phyloP scores from a whole-genome alignment of 2,797 vertebrate species.

The Mormyrops boulengeri region DNA sequence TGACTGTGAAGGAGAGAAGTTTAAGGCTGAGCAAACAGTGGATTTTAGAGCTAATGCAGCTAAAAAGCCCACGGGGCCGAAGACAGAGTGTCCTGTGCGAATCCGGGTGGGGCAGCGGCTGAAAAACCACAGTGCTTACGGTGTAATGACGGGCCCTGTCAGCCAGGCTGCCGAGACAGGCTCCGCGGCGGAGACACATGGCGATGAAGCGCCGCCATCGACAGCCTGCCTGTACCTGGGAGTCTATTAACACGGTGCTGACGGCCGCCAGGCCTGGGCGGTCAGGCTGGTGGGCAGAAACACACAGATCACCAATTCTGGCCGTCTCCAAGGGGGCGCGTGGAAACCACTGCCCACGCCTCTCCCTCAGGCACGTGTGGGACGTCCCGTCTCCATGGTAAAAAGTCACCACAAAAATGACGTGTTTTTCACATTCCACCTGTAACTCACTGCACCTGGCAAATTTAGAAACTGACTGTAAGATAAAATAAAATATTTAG shows the following conservation, averaged over 20 bases:
- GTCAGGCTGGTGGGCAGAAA: slow-evolving; percentile 66
- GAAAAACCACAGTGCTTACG: slow-evolving; percentile 73
- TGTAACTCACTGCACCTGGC: background rate
- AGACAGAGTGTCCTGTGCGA: slow-evolving; percentile 66
- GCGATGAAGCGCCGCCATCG: slow-evolving; percentile 65
- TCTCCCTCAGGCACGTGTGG: background rate
- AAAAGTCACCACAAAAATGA: background rate
- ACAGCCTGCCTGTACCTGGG: slow-evolving; percentile 69
- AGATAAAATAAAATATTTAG: background rate
- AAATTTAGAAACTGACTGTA: background rate
- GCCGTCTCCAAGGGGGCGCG: slow-evolving; percentile 59
- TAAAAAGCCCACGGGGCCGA: slow-evolving; percentile 34
- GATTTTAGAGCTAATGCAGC: background rate
- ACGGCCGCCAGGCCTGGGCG: slow-evolving; percentile 67
- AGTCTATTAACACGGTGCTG: slow-evolving; percentile 73
- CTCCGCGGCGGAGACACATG: slow-evolving; percentile 46
- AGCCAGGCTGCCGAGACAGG: slow-evolving; percentile 39
- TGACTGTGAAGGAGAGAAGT: background rate
- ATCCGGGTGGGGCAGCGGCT: slow-evolving; percentile 63
- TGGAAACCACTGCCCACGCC: slow-evolving; percentile 36
- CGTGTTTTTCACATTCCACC: background rate
- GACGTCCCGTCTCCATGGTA: background rate
- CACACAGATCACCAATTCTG: slow-evolving; percentile 58
- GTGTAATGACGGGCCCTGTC: slow-evolving; percentile 75
- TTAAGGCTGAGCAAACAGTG: background rate